Evolutionary conservation across 2,113 vertebrate species (phyloP), one percentile per base, ranked within the genome.

Genomic region (Rafetus swinhoei): DNA sequence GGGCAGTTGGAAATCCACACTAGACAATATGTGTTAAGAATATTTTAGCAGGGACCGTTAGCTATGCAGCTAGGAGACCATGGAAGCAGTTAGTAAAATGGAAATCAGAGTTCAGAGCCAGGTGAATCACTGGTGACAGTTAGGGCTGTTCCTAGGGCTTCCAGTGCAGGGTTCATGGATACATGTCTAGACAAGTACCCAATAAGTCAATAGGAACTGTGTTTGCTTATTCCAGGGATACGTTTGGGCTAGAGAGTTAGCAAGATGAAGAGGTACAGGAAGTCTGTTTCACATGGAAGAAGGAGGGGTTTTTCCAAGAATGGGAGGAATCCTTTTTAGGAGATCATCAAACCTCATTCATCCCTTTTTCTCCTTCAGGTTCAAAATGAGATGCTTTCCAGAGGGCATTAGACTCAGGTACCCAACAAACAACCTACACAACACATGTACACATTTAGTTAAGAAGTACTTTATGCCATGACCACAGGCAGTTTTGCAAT

Each of bases 301-400:
- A 82, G 82, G 39, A 81, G 39, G 81, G 85, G 3, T 54, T 35
- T 12, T 53, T 65, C 16, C 0, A 0, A 90, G 54, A 72, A 39
- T 39, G 35, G 74, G 35, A 25, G 39, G 22, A 6, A 10, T 50
- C 74, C 24, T 77, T 77, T 12, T 50, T 50, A 25, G 93, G 83
- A 69, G 77, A 54, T 86, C 53, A 93, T 86, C 50, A 56, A 5
- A 0, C 22, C 16, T 91, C 56, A 19, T 54, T 87, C 93, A 81
- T 54, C 76, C 60, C 85, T 81, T 21, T 85, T 29, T 52, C 82
- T 39, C 45, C 79, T 84, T 89, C 65, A 81, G 2, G 27, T 0
- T 4, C 91, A 81, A 86, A 54, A 74, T 92, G 91, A 95, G 93
- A 94, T 90, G 86, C 95, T 92, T 97, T 93, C 92, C 93, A 93